Conservation (phyloP, 2,113 vertebrate genomes). For the Sialia sialis region DNA sequence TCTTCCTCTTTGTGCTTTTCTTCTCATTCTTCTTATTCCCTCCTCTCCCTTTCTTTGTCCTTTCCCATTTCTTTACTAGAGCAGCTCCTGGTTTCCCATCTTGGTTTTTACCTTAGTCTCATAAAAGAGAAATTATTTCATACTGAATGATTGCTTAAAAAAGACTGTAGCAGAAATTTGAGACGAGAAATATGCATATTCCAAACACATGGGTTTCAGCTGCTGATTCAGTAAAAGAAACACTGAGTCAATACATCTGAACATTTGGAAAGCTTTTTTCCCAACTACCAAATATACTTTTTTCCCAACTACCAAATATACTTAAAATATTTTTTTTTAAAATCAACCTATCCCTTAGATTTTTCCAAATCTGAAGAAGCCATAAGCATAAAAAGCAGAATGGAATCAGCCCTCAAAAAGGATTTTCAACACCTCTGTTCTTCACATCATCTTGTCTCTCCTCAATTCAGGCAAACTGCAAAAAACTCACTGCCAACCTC, state of each 20-base stretch:
- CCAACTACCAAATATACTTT: no score
- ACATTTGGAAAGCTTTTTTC: not conserved
- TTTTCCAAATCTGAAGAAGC: not conserved
- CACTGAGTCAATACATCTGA: not conserved
- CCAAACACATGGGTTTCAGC: not conserved
- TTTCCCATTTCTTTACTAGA: not conserved
- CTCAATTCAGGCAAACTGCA: not conserved
- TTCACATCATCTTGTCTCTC: conserved; percentile 12
- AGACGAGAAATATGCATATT: not conserved
- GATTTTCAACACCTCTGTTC: conserved; percentile 27
- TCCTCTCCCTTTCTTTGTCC: not conserved
- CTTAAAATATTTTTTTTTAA: not conserved
- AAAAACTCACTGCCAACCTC: conserved; percentile 18
- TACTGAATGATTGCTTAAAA: not conserved
- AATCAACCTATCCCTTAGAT: not conserved
- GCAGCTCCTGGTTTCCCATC: not conserved
- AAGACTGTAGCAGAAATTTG: not conserved
- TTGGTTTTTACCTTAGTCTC: not conserved
- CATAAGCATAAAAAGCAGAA: not conserved
- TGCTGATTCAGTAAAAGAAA: not conserved
- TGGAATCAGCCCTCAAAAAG: not conserved
- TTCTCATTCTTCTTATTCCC: not conserved
- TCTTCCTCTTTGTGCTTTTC: not conserved
- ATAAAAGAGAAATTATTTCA: not conserved
- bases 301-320: not conserved